A percentile compares a stretch with the other conserved stretches of the same genome.
These are phyloP conservation scores for Onychomys torridus DNA, from an alignment of 2,797 vertebrate species.

Conservation along the genomic window DNA sequence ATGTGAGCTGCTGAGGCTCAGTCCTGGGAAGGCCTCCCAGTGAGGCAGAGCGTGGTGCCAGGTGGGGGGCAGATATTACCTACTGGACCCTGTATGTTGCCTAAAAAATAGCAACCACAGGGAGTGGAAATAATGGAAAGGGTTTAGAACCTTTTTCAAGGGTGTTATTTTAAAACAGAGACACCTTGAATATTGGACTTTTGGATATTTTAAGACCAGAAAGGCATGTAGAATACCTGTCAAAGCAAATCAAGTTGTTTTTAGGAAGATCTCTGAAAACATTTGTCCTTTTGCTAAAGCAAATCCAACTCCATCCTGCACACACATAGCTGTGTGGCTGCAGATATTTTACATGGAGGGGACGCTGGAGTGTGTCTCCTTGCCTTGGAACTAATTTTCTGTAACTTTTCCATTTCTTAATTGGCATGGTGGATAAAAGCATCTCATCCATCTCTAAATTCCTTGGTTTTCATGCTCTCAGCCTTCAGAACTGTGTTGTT, in stretches of 20 bases:
- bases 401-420: conserved; percentile 34
- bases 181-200: not conserved
- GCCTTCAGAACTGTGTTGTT: not conserved
- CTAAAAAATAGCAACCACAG: not conserved
- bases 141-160: not conserved
- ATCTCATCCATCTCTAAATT: not conserved
- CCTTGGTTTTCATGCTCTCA: not conserved
- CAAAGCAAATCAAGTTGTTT: conserved; percentile 12
- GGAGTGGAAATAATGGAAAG: not conserved
- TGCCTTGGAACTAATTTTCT: conserved; percentile 12
- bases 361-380: not conserved
- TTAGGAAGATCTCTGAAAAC: not conserved
- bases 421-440: not conserved
- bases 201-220: conserved; percentile 19
- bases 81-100: not conserved
- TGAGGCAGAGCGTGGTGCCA: not conserved
- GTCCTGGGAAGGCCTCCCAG: too few species aligned
- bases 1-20: not conserved
- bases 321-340: not conserved
- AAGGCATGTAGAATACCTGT: not conserved
- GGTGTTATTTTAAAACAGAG: not conserved
- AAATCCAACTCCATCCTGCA: not conserved
- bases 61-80: too few species aligned
- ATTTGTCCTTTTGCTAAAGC: not conserved
- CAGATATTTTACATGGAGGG: not conserved